Base-by-base conservation (phyloP, 2,888 invertebrate genomes). In the Schizaphis graminum region DNA sequence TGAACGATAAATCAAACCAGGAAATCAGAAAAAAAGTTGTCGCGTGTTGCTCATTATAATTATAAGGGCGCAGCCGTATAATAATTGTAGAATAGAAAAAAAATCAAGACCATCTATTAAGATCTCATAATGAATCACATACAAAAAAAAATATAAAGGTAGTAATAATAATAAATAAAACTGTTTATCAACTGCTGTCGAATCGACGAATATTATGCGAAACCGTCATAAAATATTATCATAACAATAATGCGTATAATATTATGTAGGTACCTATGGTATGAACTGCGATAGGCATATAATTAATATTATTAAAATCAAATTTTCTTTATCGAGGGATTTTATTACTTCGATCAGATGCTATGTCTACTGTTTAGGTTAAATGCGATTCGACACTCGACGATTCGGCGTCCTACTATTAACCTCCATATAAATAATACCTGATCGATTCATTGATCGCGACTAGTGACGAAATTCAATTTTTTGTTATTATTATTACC, bases 31-130 rank as follows among this genome's bases (percentile, higher is more conserved):
- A 49, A 88, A 67, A 93, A 67, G 56, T 49, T 53, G 91, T 92
- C 91, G 56, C 84, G 44, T 84, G 84, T 93, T 44, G 77, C 93
- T 93, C 89, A 89, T 93, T 56, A 35, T 56, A 44, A 49, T 87
- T 41, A 67, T 86, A 91, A 86, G 21, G n/a, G 56, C 44, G 28
- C 44, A 57, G 57, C 56, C 44, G 21, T 77, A 53, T 47, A 77
- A 85, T 86, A 77, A n/a, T 41, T 91, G 49, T 41, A 91, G 86
- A 91, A 77, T 28, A 35, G 49, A 53, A 44, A 24, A 24, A 56
- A 56, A 85, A 93, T 35, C 67, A 92, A 88, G 49, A 92, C 61
- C 53, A 67, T 53, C 85, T 44, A 57, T 56, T 93, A 77, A 89
- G 89, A 93, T 89, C 77, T 89, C 89, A 93, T 56, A 77, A 67